phyloP scores from a whole-genome alignment of 2,113 vertebrate species.

The Perca schrenkii region DNA sequence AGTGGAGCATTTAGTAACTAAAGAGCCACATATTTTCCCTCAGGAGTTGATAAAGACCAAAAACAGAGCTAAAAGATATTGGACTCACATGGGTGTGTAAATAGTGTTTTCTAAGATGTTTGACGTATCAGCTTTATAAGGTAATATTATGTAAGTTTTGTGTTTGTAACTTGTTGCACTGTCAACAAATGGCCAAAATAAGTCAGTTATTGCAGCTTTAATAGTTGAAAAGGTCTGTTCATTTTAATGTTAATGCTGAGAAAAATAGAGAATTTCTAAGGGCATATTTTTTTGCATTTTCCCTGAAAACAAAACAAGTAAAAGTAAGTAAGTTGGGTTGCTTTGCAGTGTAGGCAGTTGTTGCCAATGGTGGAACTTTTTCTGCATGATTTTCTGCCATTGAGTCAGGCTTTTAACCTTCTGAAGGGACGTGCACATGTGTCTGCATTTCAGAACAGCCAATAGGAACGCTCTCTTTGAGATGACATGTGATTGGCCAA shows the following conservation, averaged over 20 bases:
- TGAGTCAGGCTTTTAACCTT: too few relatives aligned
- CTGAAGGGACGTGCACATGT: too few relatives aligned
- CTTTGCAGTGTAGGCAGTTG: too few relatives aligned
- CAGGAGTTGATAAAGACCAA: background rate
- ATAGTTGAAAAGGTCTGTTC: background rate
- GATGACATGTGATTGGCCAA: too few relatives aligned
- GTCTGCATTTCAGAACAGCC: too few relatives aligned
- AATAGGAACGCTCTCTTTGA: too few relatives aligned
- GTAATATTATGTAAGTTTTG: background rate
- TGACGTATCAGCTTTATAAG: background rate
- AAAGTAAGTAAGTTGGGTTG: background rate
- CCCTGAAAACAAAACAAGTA: background rate
- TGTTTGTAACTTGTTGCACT: background rate
- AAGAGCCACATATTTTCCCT: background rate
- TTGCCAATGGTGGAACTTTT: too few relatives aligned
- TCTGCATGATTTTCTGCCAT: too few relatives aligned
- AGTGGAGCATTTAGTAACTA: background rate
- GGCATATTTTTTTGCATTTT: background rate
- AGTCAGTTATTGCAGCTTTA: slow-evolving; percentile 1
- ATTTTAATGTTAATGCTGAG: background rate
- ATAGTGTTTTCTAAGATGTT: background rate
- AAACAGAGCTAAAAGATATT: background rate
- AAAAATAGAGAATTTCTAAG: background rate
- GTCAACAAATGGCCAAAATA: background rate
- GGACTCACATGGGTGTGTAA: background rate